Percentiles rank a stretch among this genome's conserved stretches.
Evolutionary conservation across 2,888 invertebrate genomes (phyloP).

Genomic region (Cryptus viduatorius): DNA sequence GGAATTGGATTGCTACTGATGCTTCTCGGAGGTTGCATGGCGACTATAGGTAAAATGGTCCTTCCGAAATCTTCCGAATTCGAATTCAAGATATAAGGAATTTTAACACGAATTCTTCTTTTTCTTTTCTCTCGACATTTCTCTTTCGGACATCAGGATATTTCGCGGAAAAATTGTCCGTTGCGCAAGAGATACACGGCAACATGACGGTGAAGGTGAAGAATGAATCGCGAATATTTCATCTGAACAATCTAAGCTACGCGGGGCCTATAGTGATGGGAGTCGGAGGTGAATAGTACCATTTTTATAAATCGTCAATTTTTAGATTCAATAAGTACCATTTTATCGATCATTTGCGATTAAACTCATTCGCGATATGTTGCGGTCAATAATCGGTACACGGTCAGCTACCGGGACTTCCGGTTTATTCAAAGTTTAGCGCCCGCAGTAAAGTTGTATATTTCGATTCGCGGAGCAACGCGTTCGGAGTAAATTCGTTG

Average conservation of each 20-base stretch:
- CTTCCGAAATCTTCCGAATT: neutral
- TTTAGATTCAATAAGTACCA: neutral
- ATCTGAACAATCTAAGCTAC: constrained; percentile 95
- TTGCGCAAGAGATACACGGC: constrained; percentile 91
- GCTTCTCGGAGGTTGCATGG: constrained; percentile 96
- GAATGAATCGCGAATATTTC: constrained; percentile 93
- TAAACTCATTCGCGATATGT: no score
- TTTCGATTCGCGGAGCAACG: no score
- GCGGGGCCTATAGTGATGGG: constrained; percentile 99
- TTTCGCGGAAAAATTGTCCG: constrained; percentile 93
- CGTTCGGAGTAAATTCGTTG: neutral
- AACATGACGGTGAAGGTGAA: constrained; percentile 92
- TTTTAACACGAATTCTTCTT: constrained; percentile 20
- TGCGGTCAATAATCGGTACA: no score
- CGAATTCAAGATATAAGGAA: neutral
- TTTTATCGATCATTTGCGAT: no score
- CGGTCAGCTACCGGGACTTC: no score
- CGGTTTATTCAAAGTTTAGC: no score
- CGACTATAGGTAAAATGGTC: constrained; percentile 91
- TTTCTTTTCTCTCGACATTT: constrained; percentile 26
- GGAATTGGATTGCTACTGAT: constrained; percentile 95
- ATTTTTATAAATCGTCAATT: neutral
- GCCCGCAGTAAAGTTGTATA: no score
- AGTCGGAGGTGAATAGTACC: constrained; percentile 90
- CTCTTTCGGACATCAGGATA: constrained; percentile 87